phyloP scores from a whole-genome alignment of 2,113 vertebrate species.

The Glareola pratincola region DNA sequence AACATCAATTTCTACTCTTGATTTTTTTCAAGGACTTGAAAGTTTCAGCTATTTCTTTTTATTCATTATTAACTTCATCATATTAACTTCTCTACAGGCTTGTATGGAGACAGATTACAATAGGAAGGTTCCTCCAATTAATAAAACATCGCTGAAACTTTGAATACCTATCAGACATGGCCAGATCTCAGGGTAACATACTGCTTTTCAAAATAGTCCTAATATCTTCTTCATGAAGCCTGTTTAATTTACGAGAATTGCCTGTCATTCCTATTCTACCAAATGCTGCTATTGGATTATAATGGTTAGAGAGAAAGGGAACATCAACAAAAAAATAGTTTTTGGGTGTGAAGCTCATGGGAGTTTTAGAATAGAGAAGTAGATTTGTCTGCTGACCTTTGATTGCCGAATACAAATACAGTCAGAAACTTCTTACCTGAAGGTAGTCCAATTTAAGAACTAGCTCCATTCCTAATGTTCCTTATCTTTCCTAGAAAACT shows the following conservation, averaged over 20 bases:
- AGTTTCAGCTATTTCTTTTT: neutral
- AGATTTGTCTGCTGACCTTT: neutral
- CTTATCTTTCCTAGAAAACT: neutral
- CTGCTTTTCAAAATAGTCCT: neutral
- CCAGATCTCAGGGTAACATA: neutral
- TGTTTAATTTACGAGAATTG: neutral
- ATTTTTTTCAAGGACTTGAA: neutral
- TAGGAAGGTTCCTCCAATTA: neutral
- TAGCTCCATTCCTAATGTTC: neutral
- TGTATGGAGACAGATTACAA: neutral
- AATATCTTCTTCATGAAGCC: neutral
- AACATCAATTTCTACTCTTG: neutral
- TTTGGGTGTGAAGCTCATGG: neutral
- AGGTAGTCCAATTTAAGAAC: neutral
- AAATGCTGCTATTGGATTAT: neutral
- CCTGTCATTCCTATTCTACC: neutral
- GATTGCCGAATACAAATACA: neutral
- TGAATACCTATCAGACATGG: neutral
- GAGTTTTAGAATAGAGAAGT: neutral
- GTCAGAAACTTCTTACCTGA: neutral
- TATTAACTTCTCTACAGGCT: neutral
- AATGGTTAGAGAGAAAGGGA: neutral
- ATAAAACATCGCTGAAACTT: neutral
- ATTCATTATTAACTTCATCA: neutral
- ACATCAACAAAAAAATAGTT: neutral